Percentiles rank a stretch among this genome's conserved stretches.
Evolutionary conservation across 92 coral and sea anemone genomes (phyloP).

Genomic region (Phenganax subtilis): DNA sequence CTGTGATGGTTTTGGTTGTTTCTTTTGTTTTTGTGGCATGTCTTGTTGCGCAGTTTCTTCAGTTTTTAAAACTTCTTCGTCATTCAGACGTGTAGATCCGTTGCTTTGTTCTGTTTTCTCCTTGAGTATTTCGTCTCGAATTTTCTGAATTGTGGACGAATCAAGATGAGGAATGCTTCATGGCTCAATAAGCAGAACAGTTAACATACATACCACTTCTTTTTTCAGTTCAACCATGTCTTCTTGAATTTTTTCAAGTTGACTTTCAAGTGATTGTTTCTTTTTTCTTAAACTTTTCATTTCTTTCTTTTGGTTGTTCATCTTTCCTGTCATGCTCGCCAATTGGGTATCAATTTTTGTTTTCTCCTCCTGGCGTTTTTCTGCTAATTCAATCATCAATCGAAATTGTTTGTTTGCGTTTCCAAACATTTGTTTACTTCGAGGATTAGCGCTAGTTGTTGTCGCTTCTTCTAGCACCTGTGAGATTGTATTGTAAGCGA

Average conservation of each 20-base stretch:
- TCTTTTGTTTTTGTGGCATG: neutral
- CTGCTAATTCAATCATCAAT: slow-evolving; percentile 52
- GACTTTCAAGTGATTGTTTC: slow-evolving; percentile 64
- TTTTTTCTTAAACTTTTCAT: slow-evolving; percentile 66
- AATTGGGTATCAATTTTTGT: slow-evolving; percentile 41
- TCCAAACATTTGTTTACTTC: slow-evolving; percentile 51
- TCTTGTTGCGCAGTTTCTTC: neutral
- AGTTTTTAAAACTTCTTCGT: slow-evolving; percentile 10
- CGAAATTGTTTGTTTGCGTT: slow-evolving; percentile 61
- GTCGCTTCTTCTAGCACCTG: slow-evolving; percentile 60
- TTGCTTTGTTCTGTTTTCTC: slow-evolving; percentile 1
- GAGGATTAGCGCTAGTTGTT: slow-evolving; percentile 59
- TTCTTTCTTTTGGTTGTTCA: slow-evolving; percentile 59
- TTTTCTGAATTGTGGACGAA: neutral
- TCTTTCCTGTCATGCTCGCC: slow-evolving; percentile 51
- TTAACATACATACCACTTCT: slow-evolving; percentile 50
- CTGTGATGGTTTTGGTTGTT: neutral
- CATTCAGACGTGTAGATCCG: slow-evolving; percentile 18
- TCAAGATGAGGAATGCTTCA: neutral
- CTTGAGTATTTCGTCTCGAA: slow-evolving; percentile 18
- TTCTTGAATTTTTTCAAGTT: slow-evolving; percentile 63
- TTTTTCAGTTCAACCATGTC: slow-evolving; percentile 59
- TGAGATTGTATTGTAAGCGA: slow-evolving; percentile 41
- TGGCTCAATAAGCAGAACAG: neutral
- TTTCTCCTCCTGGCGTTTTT: slow-evolving; percentile 55